phyloP scores from a whole-genome alignment of 92 coral and sea anemone species.

The Meandrina meandrites region DNA sequence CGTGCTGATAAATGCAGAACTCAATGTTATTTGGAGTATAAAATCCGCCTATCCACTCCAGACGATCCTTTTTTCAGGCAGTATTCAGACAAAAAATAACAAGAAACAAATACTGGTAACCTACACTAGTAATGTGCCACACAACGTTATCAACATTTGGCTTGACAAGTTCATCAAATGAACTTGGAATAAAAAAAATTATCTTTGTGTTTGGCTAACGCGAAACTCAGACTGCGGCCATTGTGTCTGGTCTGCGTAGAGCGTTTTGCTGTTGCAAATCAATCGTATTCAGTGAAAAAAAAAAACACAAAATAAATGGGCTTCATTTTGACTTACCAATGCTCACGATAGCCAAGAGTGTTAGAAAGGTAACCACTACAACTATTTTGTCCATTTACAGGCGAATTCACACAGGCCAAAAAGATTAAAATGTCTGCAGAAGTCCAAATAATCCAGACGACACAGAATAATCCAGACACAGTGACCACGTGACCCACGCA shows the following conservation, averaged over 20 bases:
- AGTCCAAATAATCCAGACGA: constrained; percentile 7
- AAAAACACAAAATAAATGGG: too few relatives aligned
- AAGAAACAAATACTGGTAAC: not conserved
- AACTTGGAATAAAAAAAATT: not conserved
- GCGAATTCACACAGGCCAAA: not conserved
- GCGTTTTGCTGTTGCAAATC: not conserved
- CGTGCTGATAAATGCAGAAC: not conserved
- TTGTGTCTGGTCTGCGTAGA: constrained; percentile 8
- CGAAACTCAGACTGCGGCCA: not conserved
- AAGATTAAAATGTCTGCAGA: not conserved
- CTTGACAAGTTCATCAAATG: not conserved
- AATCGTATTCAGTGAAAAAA: not conserved
- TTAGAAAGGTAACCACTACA: not conserved
- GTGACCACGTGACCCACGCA: constrained; percentile 26
- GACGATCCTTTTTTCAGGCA: not conserved
- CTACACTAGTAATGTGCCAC: not conserved
- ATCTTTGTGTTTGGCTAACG: not conserved
- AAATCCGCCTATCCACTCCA: not conserved
- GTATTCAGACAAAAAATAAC: not conserved
- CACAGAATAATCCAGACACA: not conserved
- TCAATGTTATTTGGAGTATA: not conserved
- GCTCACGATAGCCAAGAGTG: not conserved
- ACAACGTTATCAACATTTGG: not conserved
- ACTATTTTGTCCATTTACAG: constrained; percentile 3
- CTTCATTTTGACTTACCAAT: constrained; percentile 12